Evolutionary conservation across 2,113 vertebrate species (phyloP).

Genomic region (Neogale vison): DNA sequence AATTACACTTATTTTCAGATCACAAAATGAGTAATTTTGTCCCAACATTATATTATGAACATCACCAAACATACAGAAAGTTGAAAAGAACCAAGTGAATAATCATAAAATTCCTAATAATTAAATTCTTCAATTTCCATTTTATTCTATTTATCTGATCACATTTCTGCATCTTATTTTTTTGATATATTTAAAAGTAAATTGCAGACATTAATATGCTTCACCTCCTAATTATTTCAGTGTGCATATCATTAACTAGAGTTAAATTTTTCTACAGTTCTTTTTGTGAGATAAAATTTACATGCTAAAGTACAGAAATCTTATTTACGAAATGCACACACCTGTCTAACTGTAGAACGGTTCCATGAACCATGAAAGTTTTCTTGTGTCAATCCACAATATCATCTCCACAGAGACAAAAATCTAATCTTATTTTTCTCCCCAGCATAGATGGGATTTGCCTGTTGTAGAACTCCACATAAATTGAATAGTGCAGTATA

Average conservation of each 20-base stretch:
- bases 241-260: background rate
- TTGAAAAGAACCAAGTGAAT: background rate
- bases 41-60: background rate
- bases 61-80: background rate
- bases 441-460: background rate
- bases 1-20: conserved; percentile 18
- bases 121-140: background rate
- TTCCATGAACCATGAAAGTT: background rate
- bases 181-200: background rate
- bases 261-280: background rate
- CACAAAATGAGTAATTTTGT: background rate
- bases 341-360: background rate
- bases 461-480: background rate
- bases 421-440: background rate
- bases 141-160: background rate
- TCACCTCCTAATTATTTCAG: background rate
- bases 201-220: background rate
- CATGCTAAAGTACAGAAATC: background rate
- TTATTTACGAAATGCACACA: background rate
- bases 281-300: conserved; percentile 18
- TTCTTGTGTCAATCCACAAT: background rate
- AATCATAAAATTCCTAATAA: background rate
- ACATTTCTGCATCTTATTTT: background rate
- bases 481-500: background rate
- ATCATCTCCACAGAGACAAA: background rate